Conservation (phyloP, 2,888 invertebrate genomes). For the Lithophane semibrunnea region DNA sequence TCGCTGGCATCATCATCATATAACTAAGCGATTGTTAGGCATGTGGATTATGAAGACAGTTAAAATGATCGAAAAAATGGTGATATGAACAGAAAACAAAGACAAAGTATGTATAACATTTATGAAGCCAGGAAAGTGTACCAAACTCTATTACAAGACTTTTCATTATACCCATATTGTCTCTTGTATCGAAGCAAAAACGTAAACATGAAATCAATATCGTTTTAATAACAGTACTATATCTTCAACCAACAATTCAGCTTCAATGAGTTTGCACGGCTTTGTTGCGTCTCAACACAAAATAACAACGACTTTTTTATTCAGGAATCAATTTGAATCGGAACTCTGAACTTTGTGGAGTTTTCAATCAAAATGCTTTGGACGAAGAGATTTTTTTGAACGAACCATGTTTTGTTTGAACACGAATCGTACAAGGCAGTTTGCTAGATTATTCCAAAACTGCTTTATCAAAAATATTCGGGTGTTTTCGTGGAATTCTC, state of each 20-base stretch:
- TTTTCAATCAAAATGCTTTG: conserved; percentile 64
- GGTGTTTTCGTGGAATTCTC: not conserved
- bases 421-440: conserved; percentile 19
- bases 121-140: not conserved
- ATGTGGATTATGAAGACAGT: not conserved
- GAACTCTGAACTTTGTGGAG: conserved; percentile 50
- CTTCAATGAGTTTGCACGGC: conserved; percentile 17
- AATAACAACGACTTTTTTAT: conserved; percentile 45
- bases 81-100: not conserved
- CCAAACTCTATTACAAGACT: not conserved
- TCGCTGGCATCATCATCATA: too few species aligned
- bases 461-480: conserved; percentile 29
- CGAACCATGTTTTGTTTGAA: conserved; percentile 32
- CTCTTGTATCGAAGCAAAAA: conserved; percentile 14
- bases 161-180: not conserved
- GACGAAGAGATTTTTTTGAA: conserved; percentile 38
- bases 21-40: not conserved
- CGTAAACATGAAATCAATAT: conserved; percentile 24
- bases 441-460: conserved; percentile 34
- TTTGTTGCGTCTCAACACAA: conserved; percentile 50
- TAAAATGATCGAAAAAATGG: not conserved
- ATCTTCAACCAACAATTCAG: conserved; percentile 14
- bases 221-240: conserved; percentile 26
- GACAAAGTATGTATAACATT: not conserved
- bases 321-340: conserved; percentile 56